Percentiles rank a stretch among this genome's conserved stretches.
Evolutionary conservation across 1,140 invertebrate species (phyloP).

Genomic region (Macrotrachela quadricornifera): DNA sequence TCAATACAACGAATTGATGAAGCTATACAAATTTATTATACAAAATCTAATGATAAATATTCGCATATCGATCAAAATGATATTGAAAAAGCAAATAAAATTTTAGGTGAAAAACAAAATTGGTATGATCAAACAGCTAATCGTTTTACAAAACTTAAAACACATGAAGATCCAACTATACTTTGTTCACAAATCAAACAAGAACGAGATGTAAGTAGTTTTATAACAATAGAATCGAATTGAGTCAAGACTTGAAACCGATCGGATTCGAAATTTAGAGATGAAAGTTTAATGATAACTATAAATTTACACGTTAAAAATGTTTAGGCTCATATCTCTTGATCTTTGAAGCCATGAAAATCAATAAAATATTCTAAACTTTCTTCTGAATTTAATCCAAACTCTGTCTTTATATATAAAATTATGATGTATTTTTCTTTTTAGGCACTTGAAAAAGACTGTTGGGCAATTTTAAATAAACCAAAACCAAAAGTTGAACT

Average conservation of each 20-base stretch:
- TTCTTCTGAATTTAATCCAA: background rate
- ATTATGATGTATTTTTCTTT: background rate
- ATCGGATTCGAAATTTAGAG: too few species aligned
- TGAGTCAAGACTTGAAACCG: too few species aligned
- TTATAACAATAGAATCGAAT: too few species aligned
- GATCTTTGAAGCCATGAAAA: background rate
- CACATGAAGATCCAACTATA: slow-evolving; percentile 41
- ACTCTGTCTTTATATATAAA: background rate
- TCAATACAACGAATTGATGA: slow-evolving; percentile 51
- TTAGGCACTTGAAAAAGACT: background rate
- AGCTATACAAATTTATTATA: slow-evolving; percentile 40
- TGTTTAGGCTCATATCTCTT: too few species aligned
- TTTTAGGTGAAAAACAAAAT: slow-evolving; percentile 31
- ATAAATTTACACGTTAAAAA: too few species aligned
- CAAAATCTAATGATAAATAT: slow-evolving; percentile 47
- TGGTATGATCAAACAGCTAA: slow-evolving; percentile 53
- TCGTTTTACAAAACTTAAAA: slow-evolving; percentile 37
- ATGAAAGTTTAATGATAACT: background rate
- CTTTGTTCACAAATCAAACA: slow-evolving; percentile 49
- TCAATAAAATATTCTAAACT: background rate
- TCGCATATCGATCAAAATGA: slow-evolving; percentile 57
- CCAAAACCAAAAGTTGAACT: slow-evolving; percentile 8
- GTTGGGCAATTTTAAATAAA: slow-evolving; percentile 8
- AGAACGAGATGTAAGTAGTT: slow-evolving; percentile 41
- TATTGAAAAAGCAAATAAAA: slow-evolving; percentile 42